A percentile compares a stretch with the other conserved stretches of the same genome.
Conservation (phyloP, 2,113 vertebrate species). For the Eudyptes chrysolophus region DNA sequence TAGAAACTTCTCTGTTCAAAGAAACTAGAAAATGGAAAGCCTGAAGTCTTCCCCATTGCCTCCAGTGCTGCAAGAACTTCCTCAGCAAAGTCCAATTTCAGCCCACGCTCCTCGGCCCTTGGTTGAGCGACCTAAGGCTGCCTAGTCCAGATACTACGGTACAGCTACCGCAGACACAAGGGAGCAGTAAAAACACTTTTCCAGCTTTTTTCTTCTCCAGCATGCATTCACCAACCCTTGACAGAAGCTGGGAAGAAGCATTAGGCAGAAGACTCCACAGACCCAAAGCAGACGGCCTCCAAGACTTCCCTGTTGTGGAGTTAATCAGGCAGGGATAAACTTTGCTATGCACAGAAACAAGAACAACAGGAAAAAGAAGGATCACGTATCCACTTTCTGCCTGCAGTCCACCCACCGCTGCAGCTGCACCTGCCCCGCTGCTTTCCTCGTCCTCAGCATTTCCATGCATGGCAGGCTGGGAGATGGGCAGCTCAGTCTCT, state of each 20-base stretch:
- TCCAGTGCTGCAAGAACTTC: background rate
- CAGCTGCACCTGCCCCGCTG: background rate
- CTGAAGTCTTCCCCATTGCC: background rate
- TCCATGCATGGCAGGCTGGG: rapidly evolving
- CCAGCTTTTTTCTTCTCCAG: background rate
- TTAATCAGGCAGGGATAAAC: background rate
- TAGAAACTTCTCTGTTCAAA: background rate
- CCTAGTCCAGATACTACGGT: rapidly evolving
- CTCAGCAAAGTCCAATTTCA: background rate
- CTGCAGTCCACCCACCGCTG: background rate
- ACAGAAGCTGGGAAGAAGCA: background rate
- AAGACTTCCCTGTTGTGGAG: rapidly evolving
- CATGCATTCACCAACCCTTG: background rate
- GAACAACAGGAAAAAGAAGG: background rate
- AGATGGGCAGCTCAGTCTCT: background rate
- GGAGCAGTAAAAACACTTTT: background rate
- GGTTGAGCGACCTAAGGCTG: background rate
- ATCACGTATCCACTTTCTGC: background rate
- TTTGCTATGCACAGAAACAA: background rate
- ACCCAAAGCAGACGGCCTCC: too few species aligned
- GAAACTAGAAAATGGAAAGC: background rate
- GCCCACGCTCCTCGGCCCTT: background rate
- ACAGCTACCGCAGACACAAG: background rate
- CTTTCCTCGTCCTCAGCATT: background rate
- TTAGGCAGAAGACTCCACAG: background rate